Base-by-base conservation (phyloP, 2,888 invertebrate genomes). In the Lithophane leautieri region DNA sequence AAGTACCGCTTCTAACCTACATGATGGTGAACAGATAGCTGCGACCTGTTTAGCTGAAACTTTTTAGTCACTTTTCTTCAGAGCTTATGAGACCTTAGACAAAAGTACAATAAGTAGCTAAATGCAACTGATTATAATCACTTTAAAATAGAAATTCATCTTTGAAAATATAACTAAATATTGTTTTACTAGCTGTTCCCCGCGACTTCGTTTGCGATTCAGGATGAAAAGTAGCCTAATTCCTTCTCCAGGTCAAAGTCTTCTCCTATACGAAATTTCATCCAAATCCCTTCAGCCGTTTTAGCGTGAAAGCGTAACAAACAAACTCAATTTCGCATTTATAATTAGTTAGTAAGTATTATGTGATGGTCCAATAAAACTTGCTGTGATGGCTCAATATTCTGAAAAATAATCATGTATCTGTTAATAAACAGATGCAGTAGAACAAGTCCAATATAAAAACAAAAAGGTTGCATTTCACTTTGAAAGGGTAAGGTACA, bases 1-100 rank as follows among this genome's bases (percentile, higher is more conserved):
- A 72, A 80, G 66, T 50, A 74, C 68, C 52, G 42, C 19, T 67
- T 52, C 47, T 58, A 22, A n/a, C 12, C 8, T 56, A 42, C 56
- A 19, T 50, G 22, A 54, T 44, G 6, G 19, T 58, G 47, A 22
- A 42, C 47, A 76, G 52, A 4, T 42, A 28, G 16, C 9, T 16
- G 34, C 34, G 34, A 47, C 19, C 11, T 40, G 14, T 34, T 44
- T 52, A 16, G 19, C n/a, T 65, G 58, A 60, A 65, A 25, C 22
- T 50, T 77, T 56, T 77, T 50, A 67, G 22, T 60, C 16, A 61
- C 16, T 34, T 12, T 47, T 65, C 14, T 16, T 52, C 8, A 40
- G 2, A 19, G 16, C 44, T 68, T 34, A n/a, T 25, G 40, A 34
- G 52, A 52, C 28, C 9, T 52, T 19, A 28, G n/a, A 8, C 28